Conservation (phyloP, 2,797 vertebrate species). For the Brachyalestes nurse region DNA sequence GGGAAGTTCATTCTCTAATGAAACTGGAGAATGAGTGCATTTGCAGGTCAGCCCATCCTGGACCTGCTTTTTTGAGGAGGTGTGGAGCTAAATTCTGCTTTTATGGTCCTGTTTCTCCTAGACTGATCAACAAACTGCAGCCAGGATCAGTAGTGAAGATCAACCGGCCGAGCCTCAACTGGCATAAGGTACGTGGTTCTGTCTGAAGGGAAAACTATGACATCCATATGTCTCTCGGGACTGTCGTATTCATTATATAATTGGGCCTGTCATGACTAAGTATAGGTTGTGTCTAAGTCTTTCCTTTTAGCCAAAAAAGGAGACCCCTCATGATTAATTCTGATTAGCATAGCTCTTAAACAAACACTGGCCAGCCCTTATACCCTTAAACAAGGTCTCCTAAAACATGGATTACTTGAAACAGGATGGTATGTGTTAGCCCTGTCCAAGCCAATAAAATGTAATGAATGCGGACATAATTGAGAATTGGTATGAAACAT, state of each 20-base stretch:
- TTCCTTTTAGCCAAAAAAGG: slow-evolving; percentile 9
- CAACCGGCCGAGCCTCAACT: slow-evolving; percentile 87
- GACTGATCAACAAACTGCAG: slow-evolving; percentile 88
- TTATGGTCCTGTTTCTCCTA: slow-evolving; percentile 46
- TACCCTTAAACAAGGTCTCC: not conserved
- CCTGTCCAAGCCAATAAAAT: not conserved
- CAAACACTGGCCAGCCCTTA: not conserved
- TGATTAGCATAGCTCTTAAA: not conserved
- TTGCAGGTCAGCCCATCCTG: too few relatives aligned
- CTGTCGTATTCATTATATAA: not conserved
- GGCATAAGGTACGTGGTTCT: slow-evolving; percentile 83
- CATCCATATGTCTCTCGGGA: too few relatives aligned
- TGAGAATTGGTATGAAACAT: not conserved
- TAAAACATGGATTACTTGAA: not conserved
- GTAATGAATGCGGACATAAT: slow-evolving; percentile 10
- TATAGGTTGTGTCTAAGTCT: not conserved
- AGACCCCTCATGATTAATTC: not conserved
- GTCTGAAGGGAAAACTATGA: too few relatives aligned
- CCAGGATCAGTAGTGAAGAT: slow-evolving; percentile 88
- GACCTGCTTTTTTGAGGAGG: too few relatives aligned
- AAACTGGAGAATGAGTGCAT: too few relatives aligned
- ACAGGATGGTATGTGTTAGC: not conserved
- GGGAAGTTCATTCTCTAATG: too few relatives aligned
- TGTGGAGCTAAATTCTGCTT: not conserved
- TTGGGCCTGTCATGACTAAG: not conserved